Evolutionary conservation across 2,888 invertebrate species (phyloP).

Genomic region (Seladonia tumulorum): DNA sequence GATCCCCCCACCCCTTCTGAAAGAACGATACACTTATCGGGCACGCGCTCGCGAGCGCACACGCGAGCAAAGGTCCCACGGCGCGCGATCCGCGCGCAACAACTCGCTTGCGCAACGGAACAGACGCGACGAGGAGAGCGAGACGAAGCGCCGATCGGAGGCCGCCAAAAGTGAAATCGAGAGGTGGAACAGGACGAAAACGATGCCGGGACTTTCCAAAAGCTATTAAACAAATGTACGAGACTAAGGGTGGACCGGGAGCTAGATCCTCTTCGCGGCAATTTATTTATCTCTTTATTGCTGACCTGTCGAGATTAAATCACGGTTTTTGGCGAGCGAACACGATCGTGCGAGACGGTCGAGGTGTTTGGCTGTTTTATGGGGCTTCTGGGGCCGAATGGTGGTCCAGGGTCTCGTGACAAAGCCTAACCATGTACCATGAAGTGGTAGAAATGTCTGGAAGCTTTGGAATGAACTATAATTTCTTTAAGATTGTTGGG

Average conservation of each 20-base stretch:
- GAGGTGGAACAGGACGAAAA: constrained; percentile 70
- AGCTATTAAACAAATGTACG: constrained; percentile 60
- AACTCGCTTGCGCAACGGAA: constrained; percentile 59
- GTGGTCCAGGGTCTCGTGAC: not conserved
- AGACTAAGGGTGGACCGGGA: constrained; percentile 50
- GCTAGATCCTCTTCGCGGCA: not conserved
- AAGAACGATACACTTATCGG: constrained; percentile 56
- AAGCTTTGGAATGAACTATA: no score
- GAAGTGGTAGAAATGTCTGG: not conserved
- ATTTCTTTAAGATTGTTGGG: no score
- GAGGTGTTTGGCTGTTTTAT: not conserved
- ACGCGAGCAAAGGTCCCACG: constrained; percentile 36
- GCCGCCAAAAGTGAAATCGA: constrained; percentile 80
- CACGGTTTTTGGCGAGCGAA: not conserved
- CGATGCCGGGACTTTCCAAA: constrained; percentile 50
- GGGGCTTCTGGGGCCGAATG: not conserved
- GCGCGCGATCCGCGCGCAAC: constrained; percentile 39
- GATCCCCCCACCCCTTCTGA: not conserved
- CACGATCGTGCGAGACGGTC: not conserved
- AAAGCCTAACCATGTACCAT: not conserved
- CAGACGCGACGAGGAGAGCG: constrained; percentile 41
- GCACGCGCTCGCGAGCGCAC: constrained; percentile 37
- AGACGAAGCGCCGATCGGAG: constrained; percentile 54
- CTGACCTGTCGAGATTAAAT: not conserved
- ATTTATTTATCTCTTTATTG: not conserved